These are phyloP conservation scores for Petromus typicus DNA, from an alignment of 2,113 vertebrate genomes.

Conservation along the genomic window DNA sequence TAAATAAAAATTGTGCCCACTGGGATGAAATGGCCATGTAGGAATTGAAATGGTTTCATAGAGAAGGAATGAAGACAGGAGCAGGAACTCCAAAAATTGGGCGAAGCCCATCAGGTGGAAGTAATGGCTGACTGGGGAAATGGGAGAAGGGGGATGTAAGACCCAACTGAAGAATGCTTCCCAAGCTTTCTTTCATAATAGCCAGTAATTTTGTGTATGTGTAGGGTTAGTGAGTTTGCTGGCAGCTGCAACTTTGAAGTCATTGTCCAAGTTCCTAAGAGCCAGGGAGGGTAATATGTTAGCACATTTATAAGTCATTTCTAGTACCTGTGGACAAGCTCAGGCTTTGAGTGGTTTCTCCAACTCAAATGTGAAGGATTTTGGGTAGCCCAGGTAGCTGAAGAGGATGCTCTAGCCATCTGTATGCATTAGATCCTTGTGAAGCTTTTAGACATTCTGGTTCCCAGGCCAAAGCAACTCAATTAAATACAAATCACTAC, in stretches of 20 bases:
- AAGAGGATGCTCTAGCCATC: not conserved
- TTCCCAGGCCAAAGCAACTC: not conserved
- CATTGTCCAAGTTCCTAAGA: not conserved
- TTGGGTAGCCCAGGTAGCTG: not conserved
- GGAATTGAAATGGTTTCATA: not conserved
- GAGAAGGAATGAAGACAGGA: not conserved
- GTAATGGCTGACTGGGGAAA: not conserved
- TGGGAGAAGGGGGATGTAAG: not conserved
- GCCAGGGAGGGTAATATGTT: not conserved
- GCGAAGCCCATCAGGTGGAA: not conserved
- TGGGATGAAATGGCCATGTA: not conserved
- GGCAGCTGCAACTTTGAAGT: not conserved
- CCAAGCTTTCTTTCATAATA: not conserved
- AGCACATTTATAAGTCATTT: not conserved
- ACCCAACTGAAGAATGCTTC: not conserved
- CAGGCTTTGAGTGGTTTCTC: not conserved
- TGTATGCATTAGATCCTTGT: not conserved
- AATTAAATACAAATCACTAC: conserved; percentile 1
- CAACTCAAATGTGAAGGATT: not conserved
- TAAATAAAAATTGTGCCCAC: not conserved
- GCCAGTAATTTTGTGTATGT: not conserved
- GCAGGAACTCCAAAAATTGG: not conserved
- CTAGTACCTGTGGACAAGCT: not conserved
- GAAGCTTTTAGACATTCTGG: not conserved
- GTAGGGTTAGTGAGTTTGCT: not conserved